These are phyloP conservation scores for Cepaea nemoralis DNA, from an alignment of 1,140 invertebrate genomes.

Conservation along the genomic window DNA sequence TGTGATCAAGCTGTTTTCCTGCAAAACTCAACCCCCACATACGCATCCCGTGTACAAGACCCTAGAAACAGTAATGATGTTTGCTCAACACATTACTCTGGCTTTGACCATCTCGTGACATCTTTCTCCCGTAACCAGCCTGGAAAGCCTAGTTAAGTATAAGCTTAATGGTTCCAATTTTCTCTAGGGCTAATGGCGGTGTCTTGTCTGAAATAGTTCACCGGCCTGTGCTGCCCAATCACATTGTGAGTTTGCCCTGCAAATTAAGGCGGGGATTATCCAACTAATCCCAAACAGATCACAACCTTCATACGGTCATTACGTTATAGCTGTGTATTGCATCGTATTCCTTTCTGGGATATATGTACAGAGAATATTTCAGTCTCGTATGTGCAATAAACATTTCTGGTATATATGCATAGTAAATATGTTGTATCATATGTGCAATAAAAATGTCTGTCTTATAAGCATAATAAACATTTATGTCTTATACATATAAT, in stretches of 20 bases:
- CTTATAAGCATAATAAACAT: too few relatives aligned
- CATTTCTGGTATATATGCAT: too few relatives aligned
- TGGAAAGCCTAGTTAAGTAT: not conserved
- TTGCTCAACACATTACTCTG: not conserved
- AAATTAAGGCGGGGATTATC: not conserved
- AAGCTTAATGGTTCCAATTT: not conserved
- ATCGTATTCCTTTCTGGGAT: too few relatives aligned
- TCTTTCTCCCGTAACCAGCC: not conserved
- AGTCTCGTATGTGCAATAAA: too few relatives aligned
- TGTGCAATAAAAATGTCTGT: too few relatives aligned
- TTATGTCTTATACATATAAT: too few relatives aligned
- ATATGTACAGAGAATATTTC: too few relatives aligned
- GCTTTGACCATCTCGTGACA: not conserved
- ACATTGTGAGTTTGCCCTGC: not conserved
- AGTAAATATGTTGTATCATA: too few relatives aligned
- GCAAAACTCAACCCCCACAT: not conserved
- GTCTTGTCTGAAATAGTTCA: not conserved
- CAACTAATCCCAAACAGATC: not conserved
- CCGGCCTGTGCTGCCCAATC: not conserved
- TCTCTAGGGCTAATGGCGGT: not conserved
- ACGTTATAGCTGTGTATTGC: not conserved
- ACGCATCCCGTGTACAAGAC: not conserved
- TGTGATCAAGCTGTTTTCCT: not conserved
- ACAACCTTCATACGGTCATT: not conserved
- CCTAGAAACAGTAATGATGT: not conserved